Evolutionary conservation across 1,140 invertebrate genomes (phyloP).

Genomic region (Rhizoglyphus robini): DNA sequence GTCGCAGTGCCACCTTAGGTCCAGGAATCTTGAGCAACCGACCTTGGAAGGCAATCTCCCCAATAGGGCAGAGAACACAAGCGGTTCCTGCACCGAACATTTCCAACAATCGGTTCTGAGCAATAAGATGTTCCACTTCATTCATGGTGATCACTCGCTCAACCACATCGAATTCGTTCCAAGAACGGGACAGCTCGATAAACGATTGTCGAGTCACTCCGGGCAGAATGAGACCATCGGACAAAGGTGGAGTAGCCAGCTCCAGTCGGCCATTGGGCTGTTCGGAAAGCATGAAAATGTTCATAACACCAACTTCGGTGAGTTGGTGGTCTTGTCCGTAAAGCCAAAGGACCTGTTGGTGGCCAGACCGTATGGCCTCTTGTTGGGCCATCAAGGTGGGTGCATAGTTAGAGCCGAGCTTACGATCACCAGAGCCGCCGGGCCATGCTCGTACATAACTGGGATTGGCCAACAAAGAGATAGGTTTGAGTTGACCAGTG

Average conservation of each 20-base stretch:
- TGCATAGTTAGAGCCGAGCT: slow-evolving; percentile 72
- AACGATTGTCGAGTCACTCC: slow-evolving; percentile 41
- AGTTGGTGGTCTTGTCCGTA: slow-evolving; percentile 84
- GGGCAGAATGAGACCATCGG: slow-evolving; percentile 51
- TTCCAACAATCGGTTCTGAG: slow-evolving; percentile 68
- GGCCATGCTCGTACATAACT: slow-evolving; percentile 77
- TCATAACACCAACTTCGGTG: slow-evolving; percentile 98
- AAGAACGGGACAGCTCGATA: slow-evolving; percentile 34
- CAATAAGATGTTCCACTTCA: slow-evolving; percentile 54
- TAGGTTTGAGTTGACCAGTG: slow-evolving; percentile 49
- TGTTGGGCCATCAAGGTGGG: slow-evolving; percentile 46
- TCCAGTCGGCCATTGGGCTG: slow-evolving; percentile 91
- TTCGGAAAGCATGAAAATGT: slow-evolving; percentile 77
- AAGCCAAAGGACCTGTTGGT: slow-evolving; percentile 94
- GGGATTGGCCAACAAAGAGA: slow-evolving; percentile 65
- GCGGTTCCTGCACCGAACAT: slow-evolving; percentile 90
- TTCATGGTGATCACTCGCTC: slow-evolving; percentile 76
- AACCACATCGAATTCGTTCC: slow-evolving; percentile 63
- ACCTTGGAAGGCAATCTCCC: slow-evolving; percentile 56
- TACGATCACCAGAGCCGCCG: slow-evolving; percentile 80
- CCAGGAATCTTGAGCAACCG: slow-evolving; percentile 31
- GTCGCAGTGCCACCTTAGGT: slow-evolving; percentile 7
- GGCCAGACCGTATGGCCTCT: slow-evolving; percentile 57
- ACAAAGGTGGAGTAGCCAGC: slow-evolving; percentile 75
- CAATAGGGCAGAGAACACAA: slow-evolving; percentile 76